phyloP scores from a whole-genome alignment of 2,797 vertebrate species.

The Poeciliopsis infans region DNA sequence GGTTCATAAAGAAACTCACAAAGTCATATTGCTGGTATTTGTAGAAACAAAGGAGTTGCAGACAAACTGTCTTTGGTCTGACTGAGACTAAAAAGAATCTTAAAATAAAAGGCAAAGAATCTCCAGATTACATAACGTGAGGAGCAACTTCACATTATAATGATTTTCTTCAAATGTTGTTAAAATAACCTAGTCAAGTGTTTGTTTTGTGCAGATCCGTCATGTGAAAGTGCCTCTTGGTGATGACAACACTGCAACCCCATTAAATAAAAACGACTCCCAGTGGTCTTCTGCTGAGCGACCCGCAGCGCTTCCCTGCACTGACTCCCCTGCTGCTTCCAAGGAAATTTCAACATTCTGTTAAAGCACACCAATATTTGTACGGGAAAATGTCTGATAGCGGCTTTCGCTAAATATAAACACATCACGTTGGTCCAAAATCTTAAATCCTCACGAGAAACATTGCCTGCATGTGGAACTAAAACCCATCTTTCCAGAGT shows the following conservation, averaged over 20 bases:
- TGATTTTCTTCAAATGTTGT: slow-evolving; percentile 2
- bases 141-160: neutral
- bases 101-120: neutral
- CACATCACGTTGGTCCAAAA: neutral
- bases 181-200: neutral
- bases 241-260: slow-evolving; percentile 23
- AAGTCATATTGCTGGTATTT: neutral
- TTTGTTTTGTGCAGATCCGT: slow-evolving; percentile 9
- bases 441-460: slow-evolving; percentile 11
- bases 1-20: neutral
- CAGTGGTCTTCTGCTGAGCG: slow-evolving; percentile 30
- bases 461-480: neutral
- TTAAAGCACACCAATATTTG: slow-evolving; percentile 7
- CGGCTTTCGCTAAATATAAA: neutral
- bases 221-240: slow-evolving; percentile 14
- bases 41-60: neutral
- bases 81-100: neutral
- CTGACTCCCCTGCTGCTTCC: slow-evolving; percentile 16
- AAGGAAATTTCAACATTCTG: slow-evolving; percentile 8
- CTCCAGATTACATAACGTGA: neutral
- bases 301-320: slow-evolving; percentile 33
- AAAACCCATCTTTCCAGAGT: neutral
- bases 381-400: neutral
- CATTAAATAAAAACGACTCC: slow-evolving; percentile 43
- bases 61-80: neutral